phyloP scores from a whole-genome alignment of 2,797 vertebrate genomes.

The Macropus fuliginosus region DNA sequence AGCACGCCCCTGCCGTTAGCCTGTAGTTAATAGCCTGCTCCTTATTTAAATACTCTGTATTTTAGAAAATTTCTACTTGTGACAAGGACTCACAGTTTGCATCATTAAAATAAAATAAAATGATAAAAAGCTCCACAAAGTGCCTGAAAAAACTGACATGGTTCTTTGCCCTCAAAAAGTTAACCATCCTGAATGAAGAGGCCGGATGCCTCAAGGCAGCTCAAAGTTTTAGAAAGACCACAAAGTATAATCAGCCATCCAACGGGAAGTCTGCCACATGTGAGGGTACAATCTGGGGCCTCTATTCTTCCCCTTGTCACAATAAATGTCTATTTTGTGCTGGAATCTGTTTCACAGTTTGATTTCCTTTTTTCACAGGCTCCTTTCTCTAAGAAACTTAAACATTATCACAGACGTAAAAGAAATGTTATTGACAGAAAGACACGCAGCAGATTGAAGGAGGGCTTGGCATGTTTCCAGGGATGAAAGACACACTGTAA shows the following conservation, averaged over 20 bases:
- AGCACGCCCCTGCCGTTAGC: not conserved
- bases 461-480: not conserved
- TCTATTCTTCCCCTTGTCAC: slow-evolving; percentile 25
- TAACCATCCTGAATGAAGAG: not conserved
- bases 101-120: not conserved
- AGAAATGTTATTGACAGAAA: not conserved
- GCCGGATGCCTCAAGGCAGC: not conserved
- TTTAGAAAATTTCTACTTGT: not conserved
- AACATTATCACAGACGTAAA: not conserved
- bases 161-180: not conserved
- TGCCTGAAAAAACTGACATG: not conserved
- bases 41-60: not conserved
- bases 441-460: not conserved
- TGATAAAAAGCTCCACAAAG: not conserved
- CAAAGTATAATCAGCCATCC: not conserved
- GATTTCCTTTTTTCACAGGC: slow-evolving; percentile 1
- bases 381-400: not conserved
- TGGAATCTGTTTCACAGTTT: slow-evolving; percentile 52
- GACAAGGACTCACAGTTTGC: not conserved
- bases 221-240: accelerated
- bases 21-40: not conserved
- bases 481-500: not conserved
- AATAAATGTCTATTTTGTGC: slow-evolving; percentile 56
- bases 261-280: not conserved
- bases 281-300: not conserved